These are phyloP conservation scores for Oceanodroma leucorhoa DNA, from an alignment of 2,797 vertebrate species.

Conservation along the genomic window DNA sequence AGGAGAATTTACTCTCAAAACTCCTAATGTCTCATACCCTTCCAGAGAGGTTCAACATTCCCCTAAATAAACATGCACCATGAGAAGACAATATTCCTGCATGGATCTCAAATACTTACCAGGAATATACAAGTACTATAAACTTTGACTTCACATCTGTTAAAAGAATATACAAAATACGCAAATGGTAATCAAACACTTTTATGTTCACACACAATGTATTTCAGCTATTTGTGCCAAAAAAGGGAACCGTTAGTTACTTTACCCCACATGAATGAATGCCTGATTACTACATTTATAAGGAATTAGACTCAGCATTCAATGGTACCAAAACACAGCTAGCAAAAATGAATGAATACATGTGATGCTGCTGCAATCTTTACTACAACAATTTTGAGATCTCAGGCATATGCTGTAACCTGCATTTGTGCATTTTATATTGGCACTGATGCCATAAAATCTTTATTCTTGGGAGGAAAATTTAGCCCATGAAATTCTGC, in stretches of 20 bases:
- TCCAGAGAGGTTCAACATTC: not conserved
- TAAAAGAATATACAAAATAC: conserved; percentile 17
- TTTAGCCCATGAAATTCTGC: not conserved
- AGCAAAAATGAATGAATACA: conserved; percentile 20
- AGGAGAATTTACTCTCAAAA: not conserved
- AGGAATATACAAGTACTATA: not conserved
- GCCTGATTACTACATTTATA: conserved; percentile 34
- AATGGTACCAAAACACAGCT: conserved; percentile 12
- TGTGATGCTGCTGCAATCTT: conserved; percentile 23
- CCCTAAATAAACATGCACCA: not conserved
- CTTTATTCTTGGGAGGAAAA: not conserved
- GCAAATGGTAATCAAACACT: conserved; percentile 58
- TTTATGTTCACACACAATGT: conserved; percentile 28
- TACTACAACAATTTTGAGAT: not conserved
- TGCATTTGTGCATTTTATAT: not conserved
- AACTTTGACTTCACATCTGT: conserved; percentile 37
- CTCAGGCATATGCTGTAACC: not conserved
- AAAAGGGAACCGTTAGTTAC: conserved; percentile 6
- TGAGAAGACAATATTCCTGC: not conserved
- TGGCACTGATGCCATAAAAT: not conserved
- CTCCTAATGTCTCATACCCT: not conserved
- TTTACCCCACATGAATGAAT: conserved; percentile 30
- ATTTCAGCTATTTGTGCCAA: conserved; percentile 12
- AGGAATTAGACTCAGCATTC: not conserved
- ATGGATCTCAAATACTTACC: not conserved